A percentile compares a stretch with the other conserved stretches of the same genome.
These are phyloP conservation scores for Mesoligia furuncula DNA, from an alignment of 2,888 invertebrate genomes.

Conservation along the genomic window DNA sequence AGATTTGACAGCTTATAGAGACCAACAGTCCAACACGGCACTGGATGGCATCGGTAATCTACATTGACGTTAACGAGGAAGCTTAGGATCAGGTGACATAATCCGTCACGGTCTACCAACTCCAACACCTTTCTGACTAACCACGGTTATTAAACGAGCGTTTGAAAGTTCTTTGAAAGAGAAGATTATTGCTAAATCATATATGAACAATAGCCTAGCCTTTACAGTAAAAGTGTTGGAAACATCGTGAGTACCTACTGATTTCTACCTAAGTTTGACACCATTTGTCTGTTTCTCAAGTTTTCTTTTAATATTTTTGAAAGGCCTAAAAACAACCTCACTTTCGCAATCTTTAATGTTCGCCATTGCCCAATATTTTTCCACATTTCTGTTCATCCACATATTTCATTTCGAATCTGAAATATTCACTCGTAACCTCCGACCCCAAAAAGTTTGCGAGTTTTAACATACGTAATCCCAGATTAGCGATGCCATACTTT, in stretches of 20 bases:
- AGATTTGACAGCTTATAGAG: background rate
- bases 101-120: constrained; percentile 30
- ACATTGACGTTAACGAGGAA: constrained; percentile 27
- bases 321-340: background rate
- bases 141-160: constrained; percentile 13
- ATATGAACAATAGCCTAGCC: background rate
- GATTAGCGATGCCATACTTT: constrained; percentile 53
- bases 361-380: background rate
- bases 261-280: background rate
- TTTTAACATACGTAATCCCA: constrained; percentile 51
- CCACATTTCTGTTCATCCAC: constrained; percentile 13
- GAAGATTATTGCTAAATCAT: constrained; percentile 7
- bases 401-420: constrained; percentile 38
- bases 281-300: background rate
- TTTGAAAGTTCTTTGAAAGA: constrained; percentile 6
- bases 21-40: background rate
- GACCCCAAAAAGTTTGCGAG: constrained; percentile 44
- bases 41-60: constrained; percentile 28
- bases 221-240: constrained; percentile 15
- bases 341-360: background rate
- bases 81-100: constrained; percentile 47
- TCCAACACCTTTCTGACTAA: constrained; percentile 31
- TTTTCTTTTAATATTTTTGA: constrained; percentile 1
- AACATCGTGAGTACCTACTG: constrained; percentile 1
- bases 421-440: constrained; percentile 50